phyloP scores from a whole-genome alignment of 2,888 invertebrate species.

The Pilophorus perplexus region DNA sequence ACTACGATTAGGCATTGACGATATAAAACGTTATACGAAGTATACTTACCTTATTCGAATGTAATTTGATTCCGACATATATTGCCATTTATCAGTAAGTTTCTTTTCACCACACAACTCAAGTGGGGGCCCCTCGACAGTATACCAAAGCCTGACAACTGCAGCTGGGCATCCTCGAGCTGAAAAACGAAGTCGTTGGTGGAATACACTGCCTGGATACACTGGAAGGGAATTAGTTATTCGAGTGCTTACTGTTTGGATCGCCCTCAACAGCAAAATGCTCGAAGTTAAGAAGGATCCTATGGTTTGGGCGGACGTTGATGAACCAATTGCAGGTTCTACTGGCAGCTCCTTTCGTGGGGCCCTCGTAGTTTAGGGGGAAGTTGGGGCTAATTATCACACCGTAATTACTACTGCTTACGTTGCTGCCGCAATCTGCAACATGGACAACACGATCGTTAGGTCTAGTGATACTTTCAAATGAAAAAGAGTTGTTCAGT shows the following conservation, averaged over 20 bases:
- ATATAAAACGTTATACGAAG: not conserved
- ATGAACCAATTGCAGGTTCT: slow-evolving; percentile 97
- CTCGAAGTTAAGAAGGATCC: slow-evolving; percentile 87
- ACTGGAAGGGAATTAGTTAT: too few species aligned
- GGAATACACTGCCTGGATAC: too few species aligned
- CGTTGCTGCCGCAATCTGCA: slow-evolving; percentile 85
- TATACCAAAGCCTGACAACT: slow-evolving; percentile 84
- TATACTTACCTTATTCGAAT: slow-evolving; percentile 73
- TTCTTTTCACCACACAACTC: slow-evolving; percentile 88
- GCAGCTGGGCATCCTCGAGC: slow-evolving; percentile 83
- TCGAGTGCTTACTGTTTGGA: slow-evolving; percentile 73
- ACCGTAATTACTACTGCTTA: slow-evolving; percentile 77
- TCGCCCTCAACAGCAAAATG: slow-evolving; percentile 92
- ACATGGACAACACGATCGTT: too few species aligned
- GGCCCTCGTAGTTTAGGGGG: slow-evolving; percentile 82
- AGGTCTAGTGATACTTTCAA: too few species aligned
- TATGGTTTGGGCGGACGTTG: slow-evolving; percentile 78
- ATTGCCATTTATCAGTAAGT: slow-evolving; percentile 73
- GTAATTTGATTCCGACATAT: slow-evolving; percentile 80
- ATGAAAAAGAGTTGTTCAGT: too few species aligned
- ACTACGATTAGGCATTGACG: too few species aligned
- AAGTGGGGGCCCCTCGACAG: slow-evolving; percentile 73
- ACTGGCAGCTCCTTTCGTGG: slow-evolving; percentile 72
- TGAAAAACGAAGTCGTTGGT: too few species aligned
- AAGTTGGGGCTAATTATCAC: slow-evolving; percentile 86